Evolutionary conservation across 2,888 invertebrate species (phyloP), one percentile per base, ranked within the genome.

Genomic region (Ashinkailepas kermadecensis): DNA sequence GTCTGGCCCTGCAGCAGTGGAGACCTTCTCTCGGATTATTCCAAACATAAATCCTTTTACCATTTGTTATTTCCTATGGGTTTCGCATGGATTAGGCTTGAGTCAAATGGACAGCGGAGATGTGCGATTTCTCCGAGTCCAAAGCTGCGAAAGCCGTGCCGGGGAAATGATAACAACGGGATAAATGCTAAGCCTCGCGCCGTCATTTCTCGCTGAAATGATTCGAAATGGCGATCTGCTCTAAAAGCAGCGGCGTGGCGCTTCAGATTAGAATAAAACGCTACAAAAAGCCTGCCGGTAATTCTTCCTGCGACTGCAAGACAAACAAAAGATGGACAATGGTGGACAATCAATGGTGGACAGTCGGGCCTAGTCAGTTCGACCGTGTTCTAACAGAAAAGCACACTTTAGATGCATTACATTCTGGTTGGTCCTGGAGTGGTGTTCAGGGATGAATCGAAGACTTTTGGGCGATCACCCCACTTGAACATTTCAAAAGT

Each of bases 51-150:
- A 74, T 74, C 74, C 54, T 74, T 74, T 74, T 74, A 56, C 74
- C 74, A 74, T 74, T 74, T 74, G 74, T 74, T 74, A 74, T 74
- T 74, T 74, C 74, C 74, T 56, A 74, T 74, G 74, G 74, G 56
- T 74, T 74, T 74, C 74, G 74, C 74, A 74, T 74, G 74, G 74
- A 74, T 74, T 74, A 74, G 74, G 74, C 54, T 18, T n/a, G 54
- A 74, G 23, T 54, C 18, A 18, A 74, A 54, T 74, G 74, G 74
- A 74, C 74, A 23, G 18, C 74, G 54, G 54, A 39, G 21, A 74
- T 74, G 74, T 54, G 54, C 54, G 54, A 39, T 25, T 23, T 54
- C 54, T 18, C 39, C 74, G 18, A 39, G 54, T 10, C 74, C 54
- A 54, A 74, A 54, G 74, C 74, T 54, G 74, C 54, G 74, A 74